These are phyloP conservation scores for Trichonephila clavipes DNA, from an alignment of 1,140 invertebrate genomes.

Conservation along the genomic window DNA sequence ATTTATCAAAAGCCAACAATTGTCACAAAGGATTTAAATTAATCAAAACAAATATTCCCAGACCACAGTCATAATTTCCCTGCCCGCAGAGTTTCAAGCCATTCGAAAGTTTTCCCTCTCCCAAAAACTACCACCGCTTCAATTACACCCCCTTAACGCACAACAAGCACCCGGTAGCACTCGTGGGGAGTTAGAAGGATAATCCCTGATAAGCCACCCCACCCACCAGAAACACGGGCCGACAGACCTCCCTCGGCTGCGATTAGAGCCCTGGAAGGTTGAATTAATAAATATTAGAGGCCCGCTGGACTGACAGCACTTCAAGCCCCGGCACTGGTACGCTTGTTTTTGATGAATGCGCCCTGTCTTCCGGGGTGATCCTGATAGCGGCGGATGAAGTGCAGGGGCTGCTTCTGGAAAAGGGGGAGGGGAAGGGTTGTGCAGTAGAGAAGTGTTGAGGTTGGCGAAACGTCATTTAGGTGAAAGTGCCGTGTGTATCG, in stretches of 20 bases:
- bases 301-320: slow-evolving; percentile 50
- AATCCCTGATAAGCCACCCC: slow-evolving; percentile 52
- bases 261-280: slow-evolving; percentile 12
- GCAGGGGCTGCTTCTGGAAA: slow-evolving; percentile 4
- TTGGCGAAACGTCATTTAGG: slow-evolving; percentile 20
- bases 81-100: background rate
- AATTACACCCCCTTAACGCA: background rate
- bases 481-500: background rate
- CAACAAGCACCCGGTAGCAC: background rate
- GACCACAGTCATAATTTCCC: background rate
- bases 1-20: slow-evolving; percentile 31
- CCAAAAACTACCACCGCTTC: background rate
- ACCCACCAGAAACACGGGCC: slow-evolving; percentile 19
- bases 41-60: slow-evolving; percentile 61
- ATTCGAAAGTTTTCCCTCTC: slow-evolving; percentile 28
- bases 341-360: slow-evolving; percentile 62
- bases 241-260: slow-evolving; percentile 12
- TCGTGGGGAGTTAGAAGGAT: slow-evolving; percentile 11
- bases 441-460: background rate
- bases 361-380: slow-evolving; percentile 48
- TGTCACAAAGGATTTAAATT: slow-evolving; percentile 56
- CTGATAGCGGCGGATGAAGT: slow-evolving; percentile 41
- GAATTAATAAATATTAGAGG: slow-evolving; percentile 67
- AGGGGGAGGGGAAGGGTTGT: slow-evolving; percentile 9
- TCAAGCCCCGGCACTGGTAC: background rate